Evolutionary conservation across 2,888 invertebrate species (phyloP), one percentile per base, ranked within the genome.

Genomic region (Leptopterna dolabrata): DNA sequence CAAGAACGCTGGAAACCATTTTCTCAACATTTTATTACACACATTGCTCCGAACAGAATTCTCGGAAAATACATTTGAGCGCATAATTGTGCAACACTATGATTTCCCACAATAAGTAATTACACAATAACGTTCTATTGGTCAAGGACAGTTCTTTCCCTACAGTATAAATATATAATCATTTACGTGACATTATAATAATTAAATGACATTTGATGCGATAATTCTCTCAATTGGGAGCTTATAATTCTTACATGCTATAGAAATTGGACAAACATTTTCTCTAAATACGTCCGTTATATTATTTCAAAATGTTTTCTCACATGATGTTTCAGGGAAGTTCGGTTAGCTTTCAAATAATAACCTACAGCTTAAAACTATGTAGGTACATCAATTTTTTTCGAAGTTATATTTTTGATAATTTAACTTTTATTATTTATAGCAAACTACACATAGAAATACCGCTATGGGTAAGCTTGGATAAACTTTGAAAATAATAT

Each of bases 131-230:
- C n/a, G 14, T 81, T 55, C 51, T 81, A 24, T 81, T 81, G 81
- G 81, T 81, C 81, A 51, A 27, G 55, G 47, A 81, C 81, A 78
- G 43, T 78, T 27, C 9, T 47, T 78, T 47, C 45, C 1, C 81
- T 55, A 55, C 30, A 24, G 55, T 81, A 81, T 55, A 81, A 81
- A 81, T 81, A 81, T 81, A 81, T 81, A 81, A 81, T 78, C 45
- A 78, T 78, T 43, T 76, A 71, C 19, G 71, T 76, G 0, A 76
- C 78, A 45, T 45, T 27, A 43, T 43, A 78, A n/a, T n/a, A n/a
- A n/a, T 55, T 81, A 81, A 47, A 81, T 81, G 30, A 51, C 81
- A 43, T 78, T 45, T 24, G 63, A 63, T 63, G 63, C 63, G 19
- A 24, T 63, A 63, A 27, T 63, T 63, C 19, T 24, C 51, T 47